phyloP scores from a whole-genome alignment of 2,888 invertebrate genomes.

The Sarcophaga caerulescens region DNA sequence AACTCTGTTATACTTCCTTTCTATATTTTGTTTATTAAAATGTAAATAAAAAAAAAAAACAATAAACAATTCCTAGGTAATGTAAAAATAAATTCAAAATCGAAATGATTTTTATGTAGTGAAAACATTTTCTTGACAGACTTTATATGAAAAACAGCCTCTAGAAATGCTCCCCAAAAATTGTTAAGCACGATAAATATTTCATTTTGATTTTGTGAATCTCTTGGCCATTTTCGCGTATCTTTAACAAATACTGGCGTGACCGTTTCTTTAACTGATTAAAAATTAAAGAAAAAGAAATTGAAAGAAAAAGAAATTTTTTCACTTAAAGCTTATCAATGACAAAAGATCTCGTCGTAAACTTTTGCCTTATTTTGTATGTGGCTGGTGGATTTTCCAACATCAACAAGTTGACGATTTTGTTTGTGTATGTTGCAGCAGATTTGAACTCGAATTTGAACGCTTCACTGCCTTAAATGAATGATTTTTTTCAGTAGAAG shows the following conservation, averaged over 20 bases:
- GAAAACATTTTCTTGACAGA: too few species aligned
- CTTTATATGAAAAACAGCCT: too few species aligned
- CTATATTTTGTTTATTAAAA: too few species aligned
- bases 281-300: conserved; percentile 4
- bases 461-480: background rate
- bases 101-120: too few species aligned
- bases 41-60: too few species aligned
- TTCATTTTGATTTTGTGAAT: background rate
- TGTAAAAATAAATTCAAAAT: too few species aligned
- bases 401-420: conserved; percentile 29
- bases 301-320: background rate
- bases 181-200: background rate
- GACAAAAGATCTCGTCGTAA: conserved; percentile 36
- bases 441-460: background rate
- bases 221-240: background rate
- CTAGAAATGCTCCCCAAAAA: too few species aligned
- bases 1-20: too few species aligned
- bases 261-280: conserved; percentile 38
- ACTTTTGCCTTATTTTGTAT: conserved; percentile 33
- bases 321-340: conserved; percentile 50
- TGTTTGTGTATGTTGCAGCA: background rate
- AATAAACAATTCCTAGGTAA: too few species aligned
- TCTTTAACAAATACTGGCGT: conserved; percentile 30
- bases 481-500: background rate
- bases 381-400: conserved; percentile 26